phyloP scores from a whole-genome alignment of 1,140 invertebrate species.

The Drosophila eugracilis region DNA sequence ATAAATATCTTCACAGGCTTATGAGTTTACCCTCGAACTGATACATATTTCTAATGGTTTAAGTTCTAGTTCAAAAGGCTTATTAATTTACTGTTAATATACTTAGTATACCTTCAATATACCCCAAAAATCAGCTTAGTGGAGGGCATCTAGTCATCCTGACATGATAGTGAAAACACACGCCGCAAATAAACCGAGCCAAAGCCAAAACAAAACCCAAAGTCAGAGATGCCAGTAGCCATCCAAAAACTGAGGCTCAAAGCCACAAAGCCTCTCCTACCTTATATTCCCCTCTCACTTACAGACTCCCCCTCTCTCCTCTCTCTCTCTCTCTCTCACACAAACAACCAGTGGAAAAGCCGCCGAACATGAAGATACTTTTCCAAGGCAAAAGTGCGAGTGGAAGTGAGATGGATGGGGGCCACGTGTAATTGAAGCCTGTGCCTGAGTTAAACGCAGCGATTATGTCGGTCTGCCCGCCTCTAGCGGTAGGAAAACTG shows the following conservation, averaged over 20 bases:
- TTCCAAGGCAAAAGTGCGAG: neutral
- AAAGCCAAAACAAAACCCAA: constrained; percentile 30
- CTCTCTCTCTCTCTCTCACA: constrained; percentile 1
- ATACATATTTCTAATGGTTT: no score
- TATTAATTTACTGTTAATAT: no score
- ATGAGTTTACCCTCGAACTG: no score
- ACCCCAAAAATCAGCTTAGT: neutral
- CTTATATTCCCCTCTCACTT: constrained; percentile 2
- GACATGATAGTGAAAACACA: constrained; percentile 58
- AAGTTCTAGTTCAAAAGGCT: no score
- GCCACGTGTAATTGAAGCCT: constrained; percentile 71
- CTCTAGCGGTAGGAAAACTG: constrained; percentile 38
- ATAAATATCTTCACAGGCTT: no score
- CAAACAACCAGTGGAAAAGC: constrained; percentile 36
- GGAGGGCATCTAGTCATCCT: constrained; percentile 19
- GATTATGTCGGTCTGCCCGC: constrained; percentile 77
- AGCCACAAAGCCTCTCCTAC: constrained; percentile 28
- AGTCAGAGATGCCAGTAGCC: constrained; percentile 21
- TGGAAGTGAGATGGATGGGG: neutral
- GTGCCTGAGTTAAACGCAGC: constrained; percentile 71
- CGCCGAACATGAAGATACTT: constrained; percentile 48
- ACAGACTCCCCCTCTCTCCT: no score
- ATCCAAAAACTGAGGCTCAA: constrained; percentile 20
- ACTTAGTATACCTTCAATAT: no score
- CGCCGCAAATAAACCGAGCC: constrained; percentile 23